Base-by-base conservation (phyloP, 2,113 vertebrate genomes). In the Gyps fulvus region DNA sequence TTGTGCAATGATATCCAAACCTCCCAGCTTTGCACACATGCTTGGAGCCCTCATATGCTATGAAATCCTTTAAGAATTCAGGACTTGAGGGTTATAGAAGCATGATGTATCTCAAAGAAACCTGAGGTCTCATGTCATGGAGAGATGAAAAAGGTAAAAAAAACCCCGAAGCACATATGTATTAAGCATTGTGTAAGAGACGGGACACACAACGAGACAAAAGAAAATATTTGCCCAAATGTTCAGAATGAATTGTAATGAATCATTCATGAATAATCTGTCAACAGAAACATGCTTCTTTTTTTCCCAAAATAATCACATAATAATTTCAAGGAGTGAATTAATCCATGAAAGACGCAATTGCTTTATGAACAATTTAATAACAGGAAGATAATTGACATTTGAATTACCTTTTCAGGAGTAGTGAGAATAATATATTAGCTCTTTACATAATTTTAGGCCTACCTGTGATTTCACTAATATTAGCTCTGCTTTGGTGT, bases 81-180 rank as follows among this genome's bases (percentile, higher is more conserved):
- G 14, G 16, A 26, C 25, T 52, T n/a, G 16, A 47, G 18, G 4
- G 10, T 67, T 82, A 8, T 1, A 38, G 49, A 72, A 78, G 67
- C 10, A n/a, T 7, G 69, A 9, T 23, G 3, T 5, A n/a, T 40
- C 54, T 72, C 70, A n/a, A 40, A 87, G 54, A 57, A 88, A 36
- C 13, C 17, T 19, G 27, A 83, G 13, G 9, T 45, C 2, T 96
- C 9, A 15, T 16, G 38, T 20, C 61, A 47, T 10, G 14, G 29
- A 25, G 57, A 52, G 9, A 84, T 9, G 7, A 38, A 55, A 72
- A 83, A 43, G 10, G 5, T 9, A 15, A 66, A 74, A 84, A 57
- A 65, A 10, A 5, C 3, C 17, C 11, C 1, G 6, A 78, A 69
- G 0, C 5, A 9, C 0, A 0, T 27, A 3, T 14, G 3, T 27